phyloP scores from a whole-genome alignment of 2,888 invertebrate genomes.

The Notocelia uddmanniana region DNA sequence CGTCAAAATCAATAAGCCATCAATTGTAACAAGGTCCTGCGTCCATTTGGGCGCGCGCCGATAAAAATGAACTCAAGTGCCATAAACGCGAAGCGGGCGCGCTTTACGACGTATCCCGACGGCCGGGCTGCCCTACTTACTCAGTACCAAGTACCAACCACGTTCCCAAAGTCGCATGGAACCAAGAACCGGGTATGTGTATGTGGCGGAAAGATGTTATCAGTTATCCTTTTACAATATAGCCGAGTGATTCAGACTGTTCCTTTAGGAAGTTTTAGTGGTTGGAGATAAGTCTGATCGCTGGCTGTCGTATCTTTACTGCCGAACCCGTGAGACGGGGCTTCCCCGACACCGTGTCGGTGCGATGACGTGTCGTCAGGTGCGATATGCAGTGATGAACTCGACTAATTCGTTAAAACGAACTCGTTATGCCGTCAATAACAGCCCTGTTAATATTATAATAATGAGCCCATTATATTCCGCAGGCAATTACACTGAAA shows the following conservation, averaged over 20 bases:
- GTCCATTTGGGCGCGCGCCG: slow-evolving; percentile 33
- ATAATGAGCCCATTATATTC: slow-evolving; percentile 6
- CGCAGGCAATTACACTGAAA: not conserved
- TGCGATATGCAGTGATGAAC: not conserved
- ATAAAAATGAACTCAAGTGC: slow-evolving; percentile 38
- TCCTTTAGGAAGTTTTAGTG: slow-evolving; percentile 31
- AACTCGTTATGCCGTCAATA: slow-evolving; percentile 22
- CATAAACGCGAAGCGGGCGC: slow-evolving; percentile 32
- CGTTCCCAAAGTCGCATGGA: slow-evolving; percentile 9
- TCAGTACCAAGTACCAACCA: not conserved
- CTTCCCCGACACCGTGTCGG: not conserved
- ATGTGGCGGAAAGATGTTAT: slow-evolving; percentile 11
- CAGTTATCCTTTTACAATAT: slow-evolving; percentile 28
- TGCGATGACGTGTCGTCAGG: not conserved
- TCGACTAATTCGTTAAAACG: slow-evolving; percentile 16
- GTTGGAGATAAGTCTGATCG: slow-evolving; percentile 29
- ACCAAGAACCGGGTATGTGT: slow-evolving; percentile 5
- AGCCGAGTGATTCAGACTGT: slow-evolving; percentile 21
- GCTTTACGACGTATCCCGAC: slow-evolving; percentile 20
- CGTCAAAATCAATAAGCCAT: slow-evolving; percentile 44
- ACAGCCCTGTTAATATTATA: slow-evolving; percentile 8
- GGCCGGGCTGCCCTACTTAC: not conserved
- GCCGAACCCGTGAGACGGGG: slow-evolving; percentile 17
- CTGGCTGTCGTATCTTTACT: slow-evolving; percentile 10
- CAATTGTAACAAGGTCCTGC: slow-evolving; percentile 41